Conservation (phyloP, 2,888 invertebrate species). For the Nyleta sp. region DNA sequence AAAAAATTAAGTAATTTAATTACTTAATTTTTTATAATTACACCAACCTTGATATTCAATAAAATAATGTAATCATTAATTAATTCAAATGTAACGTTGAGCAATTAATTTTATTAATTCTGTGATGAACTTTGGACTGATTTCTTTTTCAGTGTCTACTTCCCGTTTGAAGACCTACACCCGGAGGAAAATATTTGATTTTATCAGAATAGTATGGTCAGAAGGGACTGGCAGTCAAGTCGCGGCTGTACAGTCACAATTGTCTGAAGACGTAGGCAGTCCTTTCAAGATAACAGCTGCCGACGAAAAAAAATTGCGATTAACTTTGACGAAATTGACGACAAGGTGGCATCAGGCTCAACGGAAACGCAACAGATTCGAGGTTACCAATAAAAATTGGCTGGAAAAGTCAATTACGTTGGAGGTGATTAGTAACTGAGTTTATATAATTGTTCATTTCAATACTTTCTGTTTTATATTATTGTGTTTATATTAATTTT, state of each 20-base stretch:
- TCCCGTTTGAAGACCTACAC: conserved; percentile 1
- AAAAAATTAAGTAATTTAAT: neutral
- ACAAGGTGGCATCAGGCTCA: neutral
- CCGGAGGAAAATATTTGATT: neutral
- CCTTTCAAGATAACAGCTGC: neutral
- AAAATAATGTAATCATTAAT: neutral
- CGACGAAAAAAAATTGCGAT: neutral
- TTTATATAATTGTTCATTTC: neutral
- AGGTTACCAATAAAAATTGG: conserved; percentile 8
- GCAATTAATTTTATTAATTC: neutral
- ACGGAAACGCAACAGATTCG: neutral
- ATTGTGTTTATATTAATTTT: neutral
- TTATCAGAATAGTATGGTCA: neutral
- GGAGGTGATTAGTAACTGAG: neutral
- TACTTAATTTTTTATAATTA: neutral
- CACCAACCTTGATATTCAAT: neutral
- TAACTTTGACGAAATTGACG: neutral
- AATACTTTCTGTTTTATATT: neutral
- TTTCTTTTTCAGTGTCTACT: conserved; percentile 4
- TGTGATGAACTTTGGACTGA: neutral
- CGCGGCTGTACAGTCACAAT: neutral
- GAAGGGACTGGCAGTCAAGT: conserved; percentile 4
- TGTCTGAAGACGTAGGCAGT: conserved; percentile 17
- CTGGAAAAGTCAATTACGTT: neutral
- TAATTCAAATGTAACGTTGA: no score